Percentiles rank a stretch among this genome's conserved stretches.
phyloP scores from a whole-genome alignment of 2,888 invertebrate genomes.

The Clanis bilineata region DNA sequence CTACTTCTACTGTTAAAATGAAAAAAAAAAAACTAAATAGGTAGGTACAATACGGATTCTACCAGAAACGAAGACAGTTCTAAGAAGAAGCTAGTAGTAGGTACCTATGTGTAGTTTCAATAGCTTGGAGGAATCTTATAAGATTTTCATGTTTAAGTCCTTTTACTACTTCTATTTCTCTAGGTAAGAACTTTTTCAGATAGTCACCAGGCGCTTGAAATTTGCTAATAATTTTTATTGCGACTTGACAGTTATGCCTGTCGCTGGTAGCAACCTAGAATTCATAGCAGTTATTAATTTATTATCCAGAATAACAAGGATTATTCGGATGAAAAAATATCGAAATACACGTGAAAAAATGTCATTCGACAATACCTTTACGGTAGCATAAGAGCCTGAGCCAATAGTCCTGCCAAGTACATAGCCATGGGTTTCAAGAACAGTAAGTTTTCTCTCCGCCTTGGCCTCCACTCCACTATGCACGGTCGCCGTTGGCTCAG shows the following conservation, averaged over 20 bases:
- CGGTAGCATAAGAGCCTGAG: slow-evolving; percentile 91
- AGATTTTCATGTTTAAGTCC: slow-evolving; percentile 90
- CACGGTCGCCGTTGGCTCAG: slow-evolving; percentile 70
- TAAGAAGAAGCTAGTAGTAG: background rate
- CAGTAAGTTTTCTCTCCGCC: slow-evolving; percentile 80
- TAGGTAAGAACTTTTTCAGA: slow-evolving; percentile 89
- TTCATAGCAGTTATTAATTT: background rate
- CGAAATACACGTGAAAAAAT: background rate
- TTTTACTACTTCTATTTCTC: slow-evolving; percentile 92
- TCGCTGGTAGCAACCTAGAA: slow-evolving; percentile 87
- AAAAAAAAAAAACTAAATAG: background rate
- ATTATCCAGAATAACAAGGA: background rate
- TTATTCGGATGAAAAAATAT: background rate
- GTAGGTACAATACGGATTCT: background rate
- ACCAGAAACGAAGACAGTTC: no score
- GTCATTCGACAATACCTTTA: slow-evolving; percentile 86
- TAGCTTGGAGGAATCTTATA: slow-evolving; percentile 90
- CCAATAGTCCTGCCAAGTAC: slow-evolving; percentile 89
- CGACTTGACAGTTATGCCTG: slow-evolving; percentile 87
- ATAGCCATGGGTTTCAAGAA: slow-evolving; percentile 90
- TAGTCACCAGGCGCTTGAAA: slow-evolving; percentile 91
- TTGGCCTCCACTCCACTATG: slow-evolving; percentile 71
- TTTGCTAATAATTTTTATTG: slow-evolving; percentile 92
- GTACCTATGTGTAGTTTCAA: slow-evolving; percentile 92
- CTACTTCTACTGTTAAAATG: no score